These are phyloP conservation scores for Magallana ariakensis DNA, from an alignment of 1,140 invertebrate species.

Conservation along the genomic window DNA sequence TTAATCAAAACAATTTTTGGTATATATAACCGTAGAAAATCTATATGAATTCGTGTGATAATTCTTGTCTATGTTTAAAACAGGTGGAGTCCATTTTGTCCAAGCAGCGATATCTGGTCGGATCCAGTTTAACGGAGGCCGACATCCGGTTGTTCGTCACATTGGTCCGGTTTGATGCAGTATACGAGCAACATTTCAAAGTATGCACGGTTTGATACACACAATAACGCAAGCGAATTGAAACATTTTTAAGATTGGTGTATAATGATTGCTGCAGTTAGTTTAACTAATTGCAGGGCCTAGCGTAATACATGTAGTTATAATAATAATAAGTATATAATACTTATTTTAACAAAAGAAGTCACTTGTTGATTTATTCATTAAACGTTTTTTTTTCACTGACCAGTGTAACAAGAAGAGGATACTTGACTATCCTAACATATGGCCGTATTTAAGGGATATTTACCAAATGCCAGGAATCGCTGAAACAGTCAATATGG, in stretches of 20 bases:
- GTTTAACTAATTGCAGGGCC: too few species aligned
- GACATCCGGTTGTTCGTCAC: constrained; percentile 76
- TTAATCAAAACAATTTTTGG: too few species aligned
- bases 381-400: background rate
- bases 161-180: constrained; percentile 75
- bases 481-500: constrained; percentile 71
- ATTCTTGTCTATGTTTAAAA: too few species aligned
- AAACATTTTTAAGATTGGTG: too few species aligned
- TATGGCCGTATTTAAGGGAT: constrained; percentile 74
- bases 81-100: constrained; percentile 75
- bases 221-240: background rate
- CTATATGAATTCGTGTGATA: too few species aligned
- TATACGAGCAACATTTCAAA: constrained; percentile 77
- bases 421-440: constrained; percentile 75
- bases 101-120: constrained; percentile 71
- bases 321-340: too few species aligned
- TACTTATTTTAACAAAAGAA: too few species aligned
- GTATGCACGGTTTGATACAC: constrained; percentile 48
- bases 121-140: constrained; percentile 72
- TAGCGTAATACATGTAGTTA: too few species aligned
- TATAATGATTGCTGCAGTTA: too few species aligned
- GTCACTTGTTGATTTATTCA: too few species aligned
- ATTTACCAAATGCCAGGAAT: constrained; percentile 74
- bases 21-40: too few species aligned
- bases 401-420: constrained; percentile 72